A percentile compares a stretch with the other conserved stretches of the same genome.
Evolutionary conservation across 2,888 invertebrate genomes (phyloP).

Genomic region (Tenodera sinensis): DNA sequence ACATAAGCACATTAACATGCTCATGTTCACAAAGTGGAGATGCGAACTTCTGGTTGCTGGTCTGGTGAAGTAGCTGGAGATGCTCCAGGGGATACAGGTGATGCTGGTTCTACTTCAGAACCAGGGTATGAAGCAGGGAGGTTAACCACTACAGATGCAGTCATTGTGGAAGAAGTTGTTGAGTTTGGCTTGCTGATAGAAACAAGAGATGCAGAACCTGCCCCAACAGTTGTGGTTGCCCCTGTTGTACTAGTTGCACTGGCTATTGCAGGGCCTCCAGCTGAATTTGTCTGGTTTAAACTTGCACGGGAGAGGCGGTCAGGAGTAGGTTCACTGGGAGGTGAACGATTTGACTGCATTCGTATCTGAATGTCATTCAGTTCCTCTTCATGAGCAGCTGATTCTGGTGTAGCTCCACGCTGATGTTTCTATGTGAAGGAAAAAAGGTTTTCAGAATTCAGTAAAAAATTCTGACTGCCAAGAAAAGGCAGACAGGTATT

Average conservation of each 20-base stretch:
- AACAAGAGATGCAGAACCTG: constrained; percentile 34
- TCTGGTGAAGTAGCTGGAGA: constrained; percentile 36
- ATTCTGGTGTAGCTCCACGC: constrained; percentile 36
- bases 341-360: constrained; percentile 37
- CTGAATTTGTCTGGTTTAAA: constrained; percentile 31
- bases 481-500: background rate
- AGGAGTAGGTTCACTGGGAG: constrained; percentile 34
- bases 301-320: constrained; percentile 33
- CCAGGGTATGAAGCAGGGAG: constrained; percentile 40
- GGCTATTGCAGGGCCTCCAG: constrained; percentile 20
- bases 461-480: background rate
- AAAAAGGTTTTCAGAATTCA: background rate
- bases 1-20: background rate
- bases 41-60: constrained; percentile 39
- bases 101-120: constrained; percentile 39
- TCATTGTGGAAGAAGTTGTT: constrained; percentile 40
- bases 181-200: constrained; percentile 40
- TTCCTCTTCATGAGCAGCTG: constrained; percentile 43
- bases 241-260: constrained; percentile 20
- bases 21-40: constrained; percentile 33
- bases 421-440: constrained; percentile 36
- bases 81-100: constrained; percentile 36
- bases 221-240: background rate
- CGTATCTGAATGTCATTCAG: constrained; percentile 47
- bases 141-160: constrained; percentile 41